Evolutionary conservation across 2,113 vertebrate genomes (phyloP), one percentile per base, ranked within the genome.

Genomic region (Salvelinus fontinalis): DNA sequence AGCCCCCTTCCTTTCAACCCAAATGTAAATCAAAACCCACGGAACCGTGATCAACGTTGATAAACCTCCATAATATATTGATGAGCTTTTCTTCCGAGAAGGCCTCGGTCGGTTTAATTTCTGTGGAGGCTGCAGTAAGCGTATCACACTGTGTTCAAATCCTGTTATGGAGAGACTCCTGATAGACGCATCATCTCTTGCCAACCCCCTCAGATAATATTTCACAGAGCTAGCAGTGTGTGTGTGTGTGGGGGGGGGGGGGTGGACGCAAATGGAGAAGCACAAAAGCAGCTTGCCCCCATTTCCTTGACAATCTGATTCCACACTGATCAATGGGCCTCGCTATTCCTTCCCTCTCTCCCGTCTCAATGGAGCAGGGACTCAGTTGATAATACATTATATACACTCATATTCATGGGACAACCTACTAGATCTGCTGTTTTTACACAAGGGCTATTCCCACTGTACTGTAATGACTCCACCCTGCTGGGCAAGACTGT

Each of bases 301-400:
- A 78, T 76, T 90, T 90, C 73, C 71, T 81, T 77, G 74, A 83
- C 81, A 86, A 78, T 74, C 79, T 79, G 51, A 84, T 84, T 78
- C 78, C 59, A 70, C 65, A 79, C 70, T 81, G 84, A 73, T 88
- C 59, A 67, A 0, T 64, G 85, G 62, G 81, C 93, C 93, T 94
- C 93, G 92, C 93, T 39, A 76, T 70, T 67, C 67, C 71, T 26
- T 60, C 8, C 76, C 76, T 71, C 39, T 13, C 67, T 18, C 72
- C 74, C 51, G 26, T 22, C 27, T 12, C 16, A n/a, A 11, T 69
- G 34, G 34, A 5, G 29, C 29, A n/a, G n/a, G n/a, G n/a, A n/a
- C n/a, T n/a, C n/a, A n/a, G n/a, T n/a, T n/a, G n/a, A n/a, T n/a
- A 13, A 24, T 60, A 31, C 14, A 67, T 29, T 20, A 16, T 31